Percentiles rank a stretch among this genome's conserved stretches.
Conservation (phyloP, 2,888 invertebrate species). For the Watsonalla binaria region DNA sequence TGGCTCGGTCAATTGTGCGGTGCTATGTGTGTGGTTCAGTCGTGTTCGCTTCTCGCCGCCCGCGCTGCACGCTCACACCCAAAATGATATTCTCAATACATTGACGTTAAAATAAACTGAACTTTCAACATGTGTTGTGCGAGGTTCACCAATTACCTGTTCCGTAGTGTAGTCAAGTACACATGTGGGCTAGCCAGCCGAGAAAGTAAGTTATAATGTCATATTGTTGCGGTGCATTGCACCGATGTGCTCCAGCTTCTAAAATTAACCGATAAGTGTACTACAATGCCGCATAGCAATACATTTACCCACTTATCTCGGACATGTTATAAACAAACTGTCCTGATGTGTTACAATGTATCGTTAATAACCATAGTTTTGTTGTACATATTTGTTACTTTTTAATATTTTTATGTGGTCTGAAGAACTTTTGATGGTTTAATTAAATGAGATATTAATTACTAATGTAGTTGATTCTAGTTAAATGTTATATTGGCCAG, state of each 20-base stretch:
- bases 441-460: too few species aligned
- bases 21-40: slow-evolving; percentile 60
- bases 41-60: slow-evolving; percentile 35
- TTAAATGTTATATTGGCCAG: not conserved
- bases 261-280: slow-evolving; percentile 39
- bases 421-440: too few species aligned
- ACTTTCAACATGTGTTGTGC: slow-evolving; percentile 68
- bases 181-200: slow-evolving; percentile 71
- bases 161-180: slow-evolving; percentile 71
- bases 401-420: not conserved
- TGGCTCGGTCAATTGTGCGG: slow-evolving; percentile 50
- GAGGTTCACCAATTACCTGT: slow-evolving; percentile 64
- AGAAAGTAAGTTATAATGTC: slow-evolving; percentile 59
- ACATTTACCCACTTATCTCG: slow-evolving; percentile 18
- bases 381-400: not conserved
- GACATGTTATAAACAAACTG: slow-evolving; percentile 8
- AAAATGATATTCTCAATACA: slow-evolving; percentile 59
- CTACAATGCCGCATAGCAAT: slow-evolving; percentile 24
- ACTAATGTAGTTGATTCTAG: not conserved
- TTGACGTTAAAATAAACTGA: slow-evolving; percentile 38
- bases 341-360: not conserved
- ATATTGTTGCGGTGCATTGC: slow-evolving; percentile 5
- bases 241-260: slow-evolving; percentile 28
- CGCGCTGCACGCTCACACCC: slow-evolving; percentile 29
- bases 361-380: not conserved